A percentile compares a stretch with the other conserved stretches of the same genome.
Conservation (phyloP, 2,888 invertebrate genomes). For the Agrenia bidenticulata region DNA sequence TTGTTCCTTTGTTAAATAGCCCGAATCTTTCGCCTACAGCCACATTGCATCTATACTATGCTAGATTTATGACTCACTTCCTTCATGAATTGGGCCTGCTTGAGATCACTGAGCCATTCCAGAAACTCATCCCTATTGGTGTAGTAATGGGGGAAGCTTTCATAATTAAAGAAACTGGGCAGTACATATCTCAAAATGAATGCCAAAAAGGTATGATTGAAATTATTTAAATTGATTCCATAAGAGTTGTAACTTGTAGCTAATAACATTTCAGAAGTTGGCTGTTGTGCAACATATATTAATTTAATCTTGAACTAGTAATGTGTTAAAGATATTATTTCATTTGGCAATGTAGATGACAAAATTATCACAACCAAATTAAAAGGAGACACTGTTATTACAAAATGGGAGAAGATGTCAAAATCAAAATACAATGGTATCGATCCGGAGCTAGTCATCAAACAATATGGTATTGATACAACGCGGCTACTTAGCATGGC, state of each 20-base stretch:
- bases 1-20: neutral
- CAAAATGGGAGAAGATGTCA: constrained; percentile 97
- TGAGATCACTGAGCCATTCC: constrained; percentile 82
- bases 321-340: neutral
- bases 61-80: constrained; percentile 91
- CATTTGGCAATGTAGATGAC: too few relatives aligned
- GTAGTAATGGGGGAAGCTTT: constrained; percentile 88
- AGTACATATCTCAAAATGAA: constrained; percentile 71
- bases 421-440: constrained; percentile 97
- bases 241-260: too few relatives aligned
- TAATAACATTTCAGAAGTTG: too few relatives aligned
- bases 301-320: neutral
- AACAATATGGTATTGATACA: constrained; percentile 82
- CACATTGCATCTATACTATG: constrained; percentile 92
- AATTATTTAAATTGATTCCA: neutral
- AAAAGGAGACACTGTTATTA: constrained; percentile 65
- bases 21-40: constrained; percentile 61
- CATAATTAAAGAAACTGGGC: constrained; percentile 71
- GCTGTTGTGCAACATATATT: too few relatives aligned
- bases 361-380: constrained; percentile 37
- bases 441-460: constrained; percentile 80
- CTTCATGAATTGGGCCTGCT: constrained; percentile 76
- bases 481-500: constrained; percentile 85
- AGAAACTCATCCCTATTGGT: constrained; percentile 88
- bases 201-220: constrained; percentile 57